A percentile compares a stretch with the other conserved stretches of the same genome.
phyloP scores from a whole-genome alignment of 2,113 vertebrate genomes.

The Epinephelus moara region DNA sequence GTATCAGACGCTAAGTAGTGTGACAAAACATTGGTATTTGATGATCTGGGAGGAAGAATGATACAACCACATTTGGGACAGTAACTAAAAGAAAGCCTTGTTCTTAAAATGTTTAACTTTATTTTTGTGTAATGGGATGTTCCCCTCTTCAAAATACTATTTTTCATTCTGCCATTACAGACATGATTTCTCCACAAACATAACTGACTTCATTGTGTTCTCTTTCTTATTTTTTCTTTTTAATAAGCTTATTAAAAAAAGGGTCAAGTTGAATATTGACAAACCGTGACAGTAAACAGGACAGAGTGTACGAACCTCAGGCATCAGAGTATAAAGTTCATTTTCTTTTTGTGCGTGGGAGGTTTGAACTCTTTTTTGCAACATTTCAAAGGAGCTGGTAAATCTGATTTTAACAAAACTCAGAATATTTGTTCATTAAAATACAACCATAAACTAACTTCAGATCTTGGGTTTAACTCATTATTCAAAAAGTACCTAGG shows the following conservation, averaged over 20 bases:
- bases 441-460: background rate
- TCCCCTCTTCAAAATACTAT: background rate
- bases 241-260: background rate
- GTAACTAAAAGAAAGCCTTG: background rate
- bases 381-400: background rate
- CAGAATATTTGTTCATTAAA: background rate
- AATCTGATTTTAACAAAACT: conserved; percentile 10
- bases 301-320: conserved; percentile 6
- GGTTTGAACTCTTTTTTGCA: background rate
- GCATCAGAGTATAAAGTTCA: background rate
- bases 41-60: too few relatives aligned
- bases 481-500: background rate
- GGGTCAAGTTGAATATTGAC: background rate
- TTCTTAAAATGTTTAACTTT: background rate
- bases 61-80: background rate
- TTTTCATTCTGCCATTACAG: background rate
- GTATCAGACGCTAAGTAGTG: too few relatives aligned
- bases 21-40: too few relatives aligned
- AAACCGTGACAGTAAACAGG: background rate
- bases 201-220: background rate
- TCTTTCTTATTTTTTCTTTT: background rate
- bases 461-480: background rate
- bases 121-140: background rate
- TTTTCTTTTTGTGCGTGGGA: background rate
- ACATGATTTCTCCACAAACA: background rate